Base-by-base conservation (phyloP, 2,888 invertebrate genomes). In the Cylloceria caligata region DNA sequence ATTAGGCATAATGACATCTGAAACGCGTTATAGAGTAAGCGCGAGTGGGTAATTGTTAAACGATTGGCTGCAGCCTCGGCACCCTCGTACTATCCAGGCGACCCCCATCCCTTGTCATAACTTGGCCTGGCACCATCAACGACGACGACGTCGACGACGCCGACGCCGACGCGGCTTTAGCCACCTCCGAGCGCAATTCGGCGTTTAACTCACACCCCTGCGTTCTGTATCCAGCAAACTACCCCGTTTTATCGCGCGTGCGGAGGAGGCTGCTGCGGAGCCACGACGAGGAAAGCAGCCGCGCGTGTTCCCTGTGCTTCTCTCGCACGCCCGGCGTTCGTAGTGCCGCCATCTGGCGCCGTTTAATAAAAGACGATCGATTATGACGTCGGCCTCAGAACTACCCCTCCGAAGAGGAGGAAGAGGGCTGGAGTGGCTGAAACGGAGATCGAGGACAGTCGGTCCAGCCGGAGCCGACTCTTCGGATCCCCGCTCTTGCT, bases 331-430 rank as follows among this genome's bases (percentile, higher is more conserved):
- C 65, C 69, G 60, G 36, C 36, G 24, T 71, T 57, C 49, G 65
- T 42, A 62, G 76, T 82, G 80, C 88, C 91, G 91, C 91, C 91
- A 92, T 91, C 92, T 92, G 92, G 92, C 85, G 91, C 92, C 90
- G 88, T 92, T 92, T 92, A 92, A 92, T 92, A 92, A 92, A 92
- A 92, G 92, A 92, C 92, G 92, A 92, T 92, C 92, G 92, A 92
- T 92, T 92, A 92, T 92, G 92, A 92, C 92, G 92, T 92, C 91
- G 92, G 90, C 90, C 89, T 91, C 91, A 88, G 90, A 90, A 90
- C 88, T 90, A 88, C 89, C 90, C 89, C 88, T 88, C 84, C 82
- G 79, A 69, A 39, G 64, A 52, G 72, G 67, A 72, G 72, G 72
- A 83, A 45, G 52, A 52, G 52, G 75, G 36, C 39, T 16, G 21